These are phyloP conservation scores for Ips nitidus DNA, from an alignment of 1,140 invertebrate species.

Conservation along the genomic window DNA sequence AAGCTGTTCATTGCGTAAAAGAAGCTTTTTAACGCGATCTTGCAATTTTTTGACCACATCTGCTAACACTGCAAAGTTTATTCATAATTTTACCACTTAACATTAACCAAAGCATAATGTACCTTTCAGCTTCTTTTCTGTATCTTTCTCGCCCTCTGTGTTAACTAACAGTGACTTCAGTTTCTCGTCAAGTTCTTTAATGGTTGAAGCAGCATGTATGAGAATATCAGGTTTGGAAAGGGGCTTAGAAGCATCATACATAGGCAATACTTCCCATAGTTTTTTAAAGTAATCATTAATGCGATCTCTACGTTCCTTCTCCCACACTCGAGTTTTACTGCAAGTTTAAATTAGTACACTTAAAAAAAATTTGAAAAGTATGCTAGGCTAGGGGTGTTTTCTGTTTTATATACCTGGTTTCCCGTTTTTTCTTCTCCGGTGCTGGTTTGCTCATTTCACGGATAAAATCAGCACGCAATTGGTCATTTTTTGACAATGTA, in stretches of 20 bases:
- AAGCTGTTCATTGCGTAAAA: constrained; percentile 54
- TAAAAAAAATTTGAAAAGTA: no score
- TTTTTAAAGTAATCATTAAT: constrained; percentile 55
- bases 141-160: constrained; percentile 26
- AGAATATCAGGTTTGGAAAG: constrained; percentile 56
- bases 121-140: constrained; percentile 31
- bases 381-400: no score
- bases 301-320: constrained; percentile 55
- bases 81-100: not conserved
- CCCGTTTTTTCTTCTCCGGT: no score
- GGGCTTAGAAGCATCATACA: constrained; percentile 53
- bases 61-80: constrained; percentile 30
- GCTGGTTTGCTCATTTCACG: no score
- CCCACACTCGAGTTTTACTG: constrained; percentile 54
- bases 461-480: no score
- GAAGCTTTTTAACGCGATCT: constrained; percentile 51
- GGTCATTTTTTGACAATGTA: no score
- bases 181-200: constrained; percentile 54
- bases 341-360: constrained; percentile 3
- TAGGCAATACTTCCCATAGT: constrained; percentile 55
- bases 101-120: not conserved
- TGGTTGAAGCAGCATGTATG: constrained; percentile 52
- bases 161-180: constrained; percentile 46
- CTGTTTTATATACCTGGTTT: no score
- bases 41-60: constrained; percentile 51